Conservation (phyloP, 2,797 vertebrate genomes). For the Notolepis coatsorum region DNA sequence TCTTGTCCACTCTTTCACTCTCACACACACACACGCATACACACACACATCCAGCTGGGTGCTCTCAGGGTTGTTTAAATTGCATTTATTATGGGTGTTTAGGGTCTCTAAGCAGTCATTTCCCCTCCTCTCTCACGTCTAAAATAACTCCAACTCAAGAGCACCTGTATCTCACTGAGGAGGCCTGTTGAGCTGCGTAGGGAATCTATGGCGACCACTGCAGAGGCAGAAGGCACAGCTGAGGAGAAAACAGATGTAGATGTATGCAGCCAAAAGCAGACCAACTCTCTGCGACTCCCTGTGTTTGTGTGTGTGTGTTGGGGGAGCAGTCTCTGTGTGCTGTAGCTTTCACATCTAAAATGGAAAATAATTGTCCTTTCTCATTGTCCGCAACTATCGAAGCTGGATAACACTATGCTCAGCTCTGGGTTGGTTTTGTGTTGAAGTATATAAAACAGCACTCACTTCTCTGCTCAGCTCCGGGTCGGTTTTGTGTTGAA, state of each 20-base stretch:
- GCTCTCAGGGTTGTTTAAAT: not conserved
- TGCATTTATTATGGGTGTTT: conserved; percentile 31
- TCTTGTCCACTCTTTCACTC: not conserved
- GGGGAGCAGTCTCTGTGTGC: conserved; percentile 30
- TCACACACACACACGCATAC: not conserved
- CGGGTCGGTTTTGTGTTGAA: not conserved
- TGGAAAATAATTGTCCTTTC: conserved; percentile 42
- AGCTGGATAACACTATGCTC: too few relatives aligned
- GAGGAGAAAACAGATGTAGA: too few relatives aligned
- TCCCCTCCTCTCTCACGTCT: conserved; percentile 27
- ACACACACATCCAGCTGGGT: conserved; percentile 3
- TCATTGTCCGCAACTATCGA: conserved; percentile 12
- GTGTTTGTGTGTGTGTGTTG: not conserved
- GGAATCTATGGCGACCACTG: conserved; percentile 54
- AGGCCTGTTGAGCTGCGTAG: conserved; percentile 26
- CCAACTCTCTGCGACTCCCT: conserved; percentile 19
- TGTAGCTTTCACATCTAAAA: conserved; percentile 11
- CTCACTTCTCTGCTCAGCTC: not conserved
- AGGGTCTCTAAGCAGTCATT: conserved; percentile 34
- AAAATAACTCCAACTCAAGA: conserved; percentile 52
- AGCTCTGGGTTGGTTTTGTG: not conserved
- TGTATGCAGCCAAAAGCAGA: conserved; percentile 63
- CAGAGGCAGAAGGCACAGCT: conserved; percentile 45
- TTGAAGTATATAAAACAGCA: conserved; percentile 17
- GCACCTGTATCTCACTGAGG: conserved; percentile 10